These are phyloP conservation scores for Limnodromus scolopaceus DNA, from an alignment of 2,797 vertebrate species.

Conservation along the genomic window DNA sequence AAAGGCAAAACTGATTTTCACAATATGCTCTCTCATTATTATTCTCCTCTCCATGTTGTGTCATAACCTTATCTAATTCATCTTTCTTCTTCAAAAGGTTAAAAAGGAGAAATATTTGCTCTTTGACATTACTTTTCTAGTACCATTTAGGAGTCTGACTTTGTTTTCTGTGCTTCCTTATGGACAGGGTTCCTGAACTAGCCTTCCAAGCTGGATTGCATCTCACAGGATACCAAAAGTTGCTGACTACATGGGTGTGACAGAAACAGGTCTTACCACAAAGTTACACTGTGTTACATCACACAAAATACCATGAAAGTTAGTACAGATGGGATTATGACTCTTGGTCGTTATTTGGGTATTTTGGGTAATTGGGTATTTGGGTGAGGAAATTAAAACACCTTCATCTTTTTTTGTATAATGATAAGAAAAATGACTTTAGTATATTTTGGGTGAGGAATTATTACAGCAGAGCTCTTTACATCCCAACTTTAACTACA, in stretches of 20 bases:
- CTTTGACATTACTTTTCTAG: not conserved
- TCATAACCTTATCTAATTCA: not conserved
- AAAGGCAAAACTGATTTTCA: not conserved
- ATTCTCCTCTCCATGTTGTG: not conserved
- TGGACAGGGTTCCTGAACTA: not conserved
- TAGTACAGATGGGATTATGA: not conserved
- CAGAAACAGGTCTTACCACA: not conserved
- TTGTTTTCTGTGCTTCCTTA: not conserved
- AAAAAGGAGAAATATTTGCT: not conserved
- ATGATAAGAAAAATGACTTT: not conserved
- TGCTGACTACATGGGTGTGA: not conserved
- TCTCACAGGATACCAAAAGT: not conserved
- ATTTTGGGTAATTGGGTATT: not conserved
- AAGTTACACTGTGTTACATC: rapidly evolving
- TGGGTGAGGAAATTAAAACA: not conserved
- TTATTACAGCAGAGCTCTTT: not conserved
- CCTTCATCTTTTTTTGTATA: not conserved
- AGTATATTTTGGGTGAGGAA: not conserved
- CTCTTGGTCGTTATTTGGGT: not conserved
- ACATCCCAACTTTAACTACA: not conserved
- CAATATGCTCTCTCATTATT: not conserved
- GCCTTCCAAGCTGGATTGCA: not conserved
- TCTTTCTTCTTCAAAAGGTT: not conserved
- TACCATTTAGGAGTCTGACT: not conserved
- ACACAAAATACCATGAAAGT: not conserved